Base-by-base conservation (phyloP, 1,140 invertebrate genomes). In the Brachionus paranguensis region DNA sequence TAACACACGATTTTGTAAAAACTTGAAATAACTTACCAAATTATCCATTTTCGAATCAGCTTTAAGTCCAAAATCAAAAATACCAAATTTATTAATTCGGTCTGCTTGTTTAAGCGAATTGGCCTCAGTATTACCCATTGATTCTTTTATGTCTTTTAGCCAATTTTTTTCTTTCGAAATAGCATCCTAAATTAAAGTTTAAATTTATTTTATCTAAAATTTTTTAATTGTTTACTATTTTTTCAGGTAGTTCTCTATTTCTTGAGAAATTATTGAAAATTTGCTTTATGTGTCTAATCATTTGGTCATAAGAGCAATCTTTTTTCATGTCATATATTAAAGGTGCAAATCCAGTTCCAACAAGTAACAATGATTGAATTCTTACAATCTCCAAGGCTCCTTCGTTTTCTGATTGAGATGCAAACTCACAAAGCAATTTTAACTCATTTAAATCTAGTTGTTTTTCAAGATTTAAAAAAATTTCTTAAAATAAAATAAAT, bases 81-180 rank as follows among this genome's bases (percentile, higher is more conserved):
- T 85, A 6, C 88, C 88, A 72, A 68, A 76, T 17, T 79, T 45
- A 83, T 88, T 88, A 68, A 89, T 89, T n/a, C 85, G 85, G 45
- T 86, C 85, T 4, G 86, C 88, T 84, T 88, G 86, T 24, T 84
- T 84, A 41, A 89, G 85, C 2, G 88, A 88, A n/a, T 87, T 87
- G 12, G 87, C 85, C 84, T 88, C 88, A 6, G 88, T 87, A 17
- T 87, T 87, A 10, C 88, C 88, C 47, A 50, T 76, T 50, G 72
- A 76, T 20, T 76, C 45, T 78, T 87, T 87, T 14, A 88, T 85
- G 0, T 83, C 85, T 53, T 87, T 86, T 29, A 89, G 79, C 88
- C 88, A 88, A 33, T 86, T 85, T 33, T 50, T 76, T 76, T 76
- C 72, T 50, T 76, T 50, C 11, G 72, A 29, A 76, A 76, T 76